phyloP scores from a whole-genome alignment of 2,888 invertebrate genomes.

The Torymus auratus region DNA sequence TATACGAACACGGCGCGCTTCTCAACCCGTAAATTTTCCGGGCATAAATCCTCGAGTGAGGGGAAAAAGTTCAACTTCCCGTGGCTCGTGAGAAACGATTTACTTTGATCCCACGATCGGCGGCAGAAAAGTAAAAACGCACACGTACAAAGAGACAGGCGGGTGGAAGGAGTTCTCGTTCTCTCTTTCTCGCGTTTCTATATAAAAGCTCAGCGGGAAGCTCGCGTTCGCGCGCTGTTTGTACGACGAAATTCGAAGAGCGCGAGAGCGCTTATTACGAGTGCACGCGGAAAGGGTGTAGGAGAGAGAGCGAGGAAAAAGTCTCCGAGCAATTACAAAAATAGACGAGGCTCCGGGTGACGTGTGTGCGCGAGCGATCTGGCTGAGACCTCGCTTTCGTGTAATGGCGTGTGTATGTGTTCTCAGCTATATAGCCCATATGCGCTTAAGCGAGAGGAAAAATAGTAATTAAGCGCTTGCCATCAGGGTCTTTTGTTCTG shows the following conservation, averaged over 20 bases:
- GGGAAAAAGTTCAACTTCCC: slow-evolving; percentile 4
- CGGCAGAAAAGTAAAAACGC: neutral
- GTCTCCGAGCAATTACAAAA: slow-evolving; percentile 43
- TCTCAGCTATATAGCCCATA: neutral
- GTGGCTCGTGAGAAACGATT: slow-evolving; percentile 43
- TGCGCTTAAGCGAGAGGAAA: slow-evolving; percentile 11
- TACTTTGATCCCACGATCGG: slow-evolving; percentile 50
- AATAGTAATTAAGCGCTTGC: slow-evolving; percentile 16
- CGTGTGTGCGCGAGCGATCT: no score
- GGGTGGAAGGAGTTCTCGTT: neutral
- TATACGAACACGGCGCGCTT: neutral
- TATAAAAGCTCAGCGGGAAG: slow-evolving; percentile 34
- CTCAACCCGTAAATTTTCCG: slow-evolving; percentile 35
- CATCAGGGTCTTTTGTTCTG: neutral
- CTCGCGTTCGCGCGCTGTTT: no score
- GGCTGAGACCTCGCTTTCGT: no score
- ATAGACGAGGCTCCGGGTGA: slow-evolving; percentile 22
- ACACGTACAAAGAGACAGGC: neutral
- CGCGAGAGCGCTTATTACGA: slow-evolving; percentile 12
- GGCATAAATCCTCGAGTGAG: slow-evolving; percentile 17
- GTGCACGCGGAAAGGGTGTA: neutral
- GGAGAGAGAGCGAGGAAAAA: slow-evolving; percentile 21
- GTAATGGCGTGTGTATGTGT: no score
- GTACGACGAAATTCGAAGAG: no score
- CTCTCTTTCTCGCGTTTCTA: no score